These are phyloP conservation scores for Salarias fasciatus DNA, from an alignment of 2,797 vertebrate genomes.

Conservation along the genomic window DNA sequence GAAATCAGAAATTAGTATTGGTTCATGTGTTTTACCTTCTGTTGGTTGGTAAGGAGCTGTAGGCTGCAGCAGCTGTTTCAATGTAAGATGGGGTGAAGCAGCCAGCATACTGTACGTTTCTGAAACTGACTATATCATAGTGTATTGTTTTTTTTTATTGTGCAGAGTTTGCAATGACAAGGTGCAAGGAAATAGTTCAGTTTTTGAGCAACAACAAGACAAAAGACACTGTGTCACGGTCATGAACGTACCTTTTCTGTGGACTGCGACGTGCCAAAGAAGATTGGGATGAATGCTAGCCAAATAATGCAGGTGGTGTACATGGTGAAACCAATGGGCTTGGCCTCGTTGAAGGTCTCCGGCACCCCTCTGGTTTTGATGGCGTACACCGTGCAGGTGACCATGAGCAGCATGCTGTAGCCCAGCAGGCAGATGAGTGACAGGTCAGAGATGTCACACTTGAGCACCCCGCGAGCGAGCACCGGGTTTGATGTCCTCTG, in stretches of 20 bases:
- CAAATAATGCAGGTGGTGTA: conserved; percentile 99
- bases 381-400: conserved; percentile 98
- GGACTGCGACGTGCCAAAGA: conserved; percentile 98
- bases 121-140: too few species aligned
- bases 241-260: conserved; percentile 94
- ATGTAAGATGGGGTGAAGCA: too few species aligned
- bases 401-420: conserved; percentile 99
- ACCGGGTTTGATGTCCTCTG: conserved; percentile 94
- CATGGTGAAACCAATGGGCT: conserved; percentile 99
- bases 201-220: too few species aligned
- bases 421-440: conserved; percentile 98
- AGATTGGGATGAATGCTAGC: conserved; percentile 99
- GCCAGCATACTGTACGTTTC: too few species aligned
- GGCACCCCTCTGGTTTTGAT: conserved; percentile 98
- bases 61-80: too few species aligned
- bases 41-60: too few species aligned
- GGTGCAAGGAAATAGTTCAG: too few species aligned
- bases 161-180: too few species aligned
- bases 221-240: too few species aligned
- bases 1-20: too few species aligned
- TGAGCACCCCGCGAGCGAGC: conserved; percentile 93
- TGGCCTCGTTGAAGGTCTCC: conserved; percentile 99
- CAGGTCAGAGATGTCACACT: conserved; percentile 98
- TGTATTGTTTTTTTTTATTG: too few species aligned
- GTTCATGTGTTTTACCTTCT: too few species aligned